These are phyloP conservation scores for Nannospalax galili DNA, from an alignment of 2,113 vertebrate species.

Conservation along the genomic window DNA sequence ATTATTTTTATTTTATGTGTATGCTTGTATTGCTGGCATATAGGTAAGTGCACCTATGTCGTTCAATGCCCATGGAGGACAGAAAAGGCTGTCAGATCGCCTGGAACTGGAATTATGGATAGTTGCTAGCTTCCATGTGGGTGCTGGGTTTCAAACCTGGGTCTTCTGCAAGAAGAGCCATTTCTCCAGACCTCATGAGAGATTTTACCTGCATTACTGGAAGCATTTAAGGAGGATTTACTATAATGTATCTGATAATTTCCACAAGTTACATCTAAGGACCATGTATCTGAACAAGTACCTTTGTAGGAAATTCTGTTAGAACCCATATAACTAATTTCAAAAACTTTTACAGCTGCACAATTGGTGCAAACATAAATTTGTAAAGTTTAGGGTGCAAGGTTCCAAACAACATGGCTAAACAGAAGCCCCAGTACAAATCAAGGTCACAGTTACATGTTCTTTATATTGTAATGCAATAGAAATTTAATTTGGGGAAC, in stretches of 20 bases:
- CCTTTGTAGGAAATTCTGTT: background rate
- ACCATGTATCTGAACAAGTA: background rate
- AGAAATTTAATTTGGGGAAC: background rate
- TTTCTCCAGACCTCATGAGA: too few species aligned
- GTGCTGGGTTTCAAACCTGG: too few species aligned
- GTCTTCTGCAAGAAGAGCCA: too few species aligned
- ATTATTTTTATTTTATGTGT: too few species aligned
- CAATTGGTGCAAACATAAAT: background rate
- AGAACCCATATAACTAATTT: background rate
- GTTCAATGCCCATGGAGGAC: too few species aligned
- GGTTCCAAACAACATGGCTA: background rate
- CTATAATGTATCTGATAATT: background rate
- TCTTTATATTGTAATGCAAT: background rate
- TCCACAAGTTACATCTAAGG: background rate
- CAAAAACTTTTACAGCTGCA: background rate
- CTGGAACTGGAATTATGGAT: too few species aligned
- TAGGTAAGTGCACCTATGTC: too few species aligned
- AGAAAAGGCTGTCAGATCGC: too few species aligned
- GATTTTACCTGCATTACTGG: too few species aligned
- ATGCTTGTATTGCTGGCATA: too few species aligned
- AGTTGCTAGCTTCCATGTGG: too few species aligned
- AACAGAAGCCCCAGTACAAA: background rate
- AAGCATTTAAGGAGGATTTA: background rate
- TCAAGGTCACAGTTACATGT: background rate
- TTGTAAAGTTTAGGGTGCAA: background rate